Evolutionary conservation across 2,888 invertebrate species (phyloP).

Genomic region (Monoplex corrugatus): DNA sequence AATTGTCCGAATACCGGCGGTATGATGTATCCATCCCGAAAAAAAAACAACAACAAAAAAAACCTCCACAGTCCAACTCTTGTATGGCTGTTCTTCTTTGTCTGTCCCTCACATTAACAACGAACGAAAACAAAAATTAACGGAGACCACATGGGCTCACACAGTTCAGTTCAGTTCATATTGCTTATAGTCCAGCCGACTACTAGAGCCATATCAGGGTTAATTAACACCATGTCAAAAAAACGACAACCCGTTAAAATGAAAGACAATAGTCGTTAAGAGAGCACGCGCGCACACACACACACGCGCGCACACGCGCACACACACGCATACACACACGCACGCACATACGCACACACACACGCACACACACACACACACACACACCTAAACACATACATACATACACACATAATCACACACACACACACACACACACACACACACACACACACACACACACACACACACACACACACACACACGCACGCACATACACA

Average conservation of each 20-base stretch:
- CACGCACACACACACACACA: neutral
- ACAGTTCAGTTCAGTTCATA: too few relatives aligned
- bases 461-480: neutral
- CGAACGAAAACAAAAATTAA: too few relatives aligned
- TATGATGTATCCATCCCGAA: too few relatives aligned
- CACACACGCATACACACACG: conserved; percentile 15
- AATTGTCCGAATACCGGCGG: too few relatives aligned
- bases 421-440: conserved; percentile 3
- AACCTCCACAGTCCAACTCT: too few relatives aligned
- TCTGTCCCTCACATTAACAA: too few relatives aligned
- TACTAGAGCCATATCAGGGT: too few relatives aligned
- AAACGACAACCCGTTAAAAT: too few relatives aligned
- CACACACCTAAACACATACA: neutral
- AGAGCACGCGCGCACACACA: neutral
- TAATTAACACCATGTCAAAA: too few relatives aligned
- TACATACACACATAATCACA: neutral
- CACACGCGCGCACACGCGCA: neutral
- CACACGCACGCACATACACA: neutral
- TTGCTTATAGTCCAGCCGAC: too few relatives aligned
- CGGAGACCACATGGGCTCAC: neutral
- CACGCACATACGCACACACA: neutral
- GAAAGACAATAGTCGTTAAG: neutral
- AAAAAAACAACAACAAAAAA: too few relatives aligned
- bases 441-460: neutral
- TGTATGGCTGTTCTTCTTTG: too few relatives aligned